These are phyloP conservation scores for Cephus rjabovi DNA, from an alignment of 2,888 invertebrate genomes.

Conservation along the genomic window DNA sequence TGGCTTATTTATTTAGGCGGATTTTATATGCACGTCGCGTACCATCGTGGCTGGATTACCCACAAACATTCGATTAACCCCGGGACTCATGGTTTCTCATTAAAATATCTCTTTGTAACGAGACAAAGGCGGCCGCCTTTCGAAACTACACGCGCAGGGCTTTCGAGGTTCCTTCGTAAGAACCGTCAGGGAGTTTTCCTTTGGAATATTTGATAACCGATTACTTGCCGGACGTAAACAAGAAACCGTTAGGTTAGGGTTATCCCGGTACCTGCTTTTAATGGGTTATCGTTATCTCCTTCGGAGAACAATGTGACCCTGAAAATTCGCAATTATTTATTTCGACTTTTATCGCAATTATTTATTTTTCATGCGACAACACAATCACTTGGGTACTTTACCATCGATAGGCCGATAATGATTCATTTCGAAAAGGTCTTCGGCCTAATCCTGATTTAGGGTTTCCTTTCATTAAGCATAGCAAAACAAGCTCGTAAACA, in stretches of 20 bases:
- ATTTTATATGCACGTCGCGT: constrained; percentile 14
- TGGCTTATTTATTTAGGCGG: neutral
- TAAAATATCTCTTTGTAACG: constrained; percentile 39
- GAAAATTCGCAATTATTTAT: neutral
- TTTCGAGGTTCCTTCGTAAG: neutral
- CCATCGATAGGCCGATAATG: neutral
- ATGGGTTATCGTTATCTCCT: neutral
- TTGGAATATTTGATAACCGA: neutral
- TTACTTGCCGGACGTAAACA: neutral
- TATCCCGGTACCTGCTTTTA: neutral
- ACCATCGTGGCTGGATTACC: constrained; percentile 25
- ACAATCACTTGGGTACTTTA: neutral
- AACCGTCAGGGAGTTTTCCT: neutral
- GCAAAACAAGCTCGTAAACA: neutral
- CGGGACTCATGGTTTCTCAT: constrained; percentile 19
- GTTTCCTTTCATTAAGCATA: neutral
- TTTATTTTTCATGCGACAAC: neutral
- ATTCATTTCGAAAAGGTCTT: neutral
- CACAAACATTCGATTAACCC: constrained; percentile 48
- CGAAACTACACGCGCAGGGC: constrained; percentile 1
- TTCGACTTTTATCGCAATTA: neutral
- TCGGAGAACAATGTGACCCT: neutral
- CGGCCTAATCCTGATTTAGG: neutral
- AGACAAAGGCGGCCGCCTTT: constrained; percentile 38
- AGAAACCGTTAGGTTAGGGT: neutral